These are phyloP conservation scores for Mormyrops boulengeri DNA, from an alignment of 2,797 vertebrate genomes.

Conservation along the genomic window DNA sequence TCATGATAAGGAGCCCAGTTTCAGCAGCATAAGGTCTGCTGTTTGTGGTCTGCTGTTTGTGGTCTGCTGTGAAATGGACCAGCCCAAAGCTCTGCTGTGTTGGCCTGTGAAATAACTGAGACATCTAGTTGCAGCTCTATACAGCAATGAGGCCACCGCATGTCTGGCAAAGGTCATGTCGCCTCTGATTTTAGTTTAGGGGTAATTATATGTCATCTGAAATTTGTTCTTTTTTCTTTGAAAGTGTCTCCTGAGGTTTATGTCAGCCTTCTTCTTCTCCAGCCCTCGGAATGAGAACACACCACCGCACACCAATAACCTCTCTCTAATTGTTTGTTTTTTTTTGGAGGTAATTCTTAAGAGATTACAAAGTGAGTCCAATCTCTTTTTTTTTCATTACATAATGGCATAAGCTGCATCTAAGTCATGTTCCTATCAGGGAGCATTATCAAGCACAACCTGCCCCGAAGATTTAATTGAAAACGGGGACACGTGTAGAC, in stretches of 20 bases:
- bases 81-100: background rate
- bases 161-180: background rate
- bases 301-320: constrained; percentile 4
- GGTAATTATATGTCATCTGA: constrained; percentile 28
- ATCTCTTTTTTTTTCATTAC: constrained; percentile 33
- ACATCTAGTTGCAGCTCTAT: background rate
- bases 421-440: constrained; percentile 32
- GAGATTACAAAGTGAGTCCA: constrained; percentile 32
- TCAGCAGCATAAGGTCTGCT: background rate
- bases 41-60: background rate
- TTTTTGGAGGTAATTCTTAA: constrained; percentile 25
- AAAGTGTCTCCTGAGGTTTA: background rate
- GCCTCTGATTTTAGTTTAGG: background rate
- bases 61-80: background rate
- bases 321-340: constrained; percentile 31
- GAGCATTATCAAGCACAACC: constrained; percentile 22
- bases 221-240: background rate
- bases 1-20: background rate
- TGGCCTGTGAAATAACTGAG: background rate
- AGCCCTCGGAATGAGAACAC: too few relatives aligned
- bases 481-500: constrained; percentile 29
- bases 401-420: constrained; percentile 43
- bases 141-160: background rate
- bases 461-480: constrained; percentile 32
- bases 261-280: background rate